Evolutionary conservation across 2,888 invertebrate species (phyloP), one percentile per base, ranked within the genome.

Genomic region (Drosophila acutilabella): DNA sequence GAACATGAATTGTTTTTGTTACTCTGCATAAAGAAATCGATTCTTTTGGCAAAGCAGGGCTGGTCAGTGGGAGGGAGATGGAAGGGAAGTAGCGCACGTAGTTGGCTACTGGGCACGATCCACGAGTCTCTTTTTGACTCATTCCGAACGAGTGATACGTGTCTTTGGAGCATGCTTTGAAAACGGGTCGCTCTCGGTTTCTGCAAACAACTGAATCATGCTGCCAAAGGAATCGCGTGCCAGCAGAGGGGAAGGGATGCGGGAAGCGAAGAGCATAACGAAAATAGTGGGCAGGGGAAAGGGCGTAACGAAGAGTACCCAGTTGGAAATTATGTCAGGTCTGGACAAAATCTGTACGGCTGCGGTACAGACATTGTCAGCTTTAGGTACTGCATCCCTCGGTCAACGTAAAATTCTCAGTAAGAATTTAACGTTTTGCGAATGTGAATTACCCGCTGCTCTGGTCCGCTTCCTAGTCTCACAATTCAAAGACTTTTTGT

Each of bases 1-100:
- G 64, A 64, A 58, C 57, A 44, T 71, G 53, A 54, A 57, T 41
- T 42, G 42, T 41, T 41, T 51, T 56, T 53, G 44, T 44, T 41
- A 45, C 50, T 61, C 50, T 74, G 59, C 66, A 82, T 80, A 65
- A 73, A 74, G 78, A 66, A 84, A 89, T 87, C 77, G 89, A 84
- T 88, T 84, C 84, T 73, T 69, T 73, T 38, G 53, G n/a, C 75
- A 70, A 70, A 74, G 74, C 70, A 58, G 73, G 38, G 10, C 33
- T 20, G 16, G 14, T 5, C 13, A 41, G 57, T 2, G 50, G 8
- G 8, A 40, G 18, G 14, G 7, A 11, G 14, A 18, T n/a, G 8
- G 23, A 2, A 10, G 40, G 18, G 14, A 47, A 61, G 73, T 65
- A 73, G 61, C 61, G 45, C 76, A 74, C 76, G 78, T 74, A 76